Conservation (phyloP, 2,888 invertebrate genomes). For the Caradrina clavipalpis region DNA sequence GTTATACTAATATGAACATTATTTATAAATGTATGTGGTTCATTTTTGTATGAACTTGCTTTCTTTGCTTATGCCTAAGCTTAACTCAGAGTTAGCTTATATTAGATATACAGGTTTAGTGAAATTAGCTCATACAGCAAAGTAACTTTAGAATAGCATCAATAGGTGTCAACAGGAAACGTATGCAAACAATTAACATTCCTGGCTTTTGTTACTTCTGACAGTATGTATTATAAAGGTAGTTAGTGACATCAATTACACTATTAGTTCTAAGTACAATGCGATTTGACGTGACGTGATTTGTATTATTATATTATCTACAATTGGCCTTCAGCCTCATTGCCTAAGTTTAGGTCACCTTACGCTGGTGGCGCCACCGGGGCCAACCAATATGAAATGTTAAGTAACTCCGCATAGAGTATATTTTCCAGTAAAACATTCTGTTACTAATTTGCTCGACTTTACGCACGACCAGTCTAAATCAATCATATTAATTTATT, state of each 20-base stretch:
- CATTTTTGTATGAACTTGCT: no score
- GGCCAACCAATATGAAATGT: background rate
- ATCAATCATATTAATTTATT: background rate
- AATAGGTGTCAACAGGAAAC: slow-evolving; percentile 17
- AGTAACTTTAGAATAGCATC: background rate
- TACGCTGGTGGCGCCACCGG: slow-evolving; percentile 17
- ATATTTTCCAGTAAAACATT: background rate
- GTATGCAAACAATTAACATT: slow-evolving; percentile 14
- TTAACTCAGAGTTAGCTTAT: no score
- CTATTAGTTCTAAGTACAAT: slow-evolving; percentile 29
- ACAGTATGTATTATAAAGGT: slow-evolving; percentile 4
- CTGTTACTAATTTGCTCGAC: background rate
- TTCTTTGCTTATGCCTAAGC: no score
- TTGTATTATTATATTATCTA: slow-evolving; percentile 22
- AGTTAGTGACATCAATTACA: slow-evolving; percentile 32
- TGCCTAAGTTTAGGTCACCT: slow-evolving; percentile 1
- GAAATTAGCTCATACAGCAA: background rate
- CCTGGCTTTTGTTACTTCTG: slow-evolving; percentile 20
- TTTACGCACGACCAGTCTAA: background rate
- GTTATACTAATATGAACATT: no score
- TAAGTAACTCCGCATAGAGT: background rate
- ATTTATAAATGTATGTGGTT: no score
- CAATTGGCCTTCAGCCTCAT: slow-evolving; percentile 18
- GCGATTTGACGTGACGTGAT: slow-evolving; percentile 2
- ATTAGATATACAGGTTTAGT: no score